phyloP scores from a whole-genome alignment of 2,888 invertebrate genomes.

The Parapristionchus giblindavisi region DNA sequence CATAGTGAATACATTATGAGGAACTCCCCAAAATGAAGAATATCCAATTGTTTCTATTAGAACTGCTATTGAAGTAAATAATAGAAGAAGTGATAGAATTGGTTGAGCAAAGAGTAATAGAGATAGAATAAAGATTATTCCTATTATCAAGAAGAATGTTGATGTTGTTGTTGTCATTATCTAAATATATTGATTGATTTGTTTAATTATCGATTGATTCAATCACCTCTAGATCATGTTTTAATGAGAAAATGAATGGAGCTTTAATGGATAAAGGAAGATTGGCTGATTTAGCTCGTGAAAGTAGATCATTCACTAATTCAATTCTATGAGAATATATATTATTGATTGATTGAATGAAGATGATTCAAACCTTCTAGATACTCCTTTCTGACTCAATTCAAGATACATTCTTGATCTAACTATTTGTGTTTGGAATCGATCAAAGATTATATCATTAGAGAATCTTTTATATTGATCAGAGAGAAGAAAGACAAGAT shows the following conservation, averaged over 20 bases:
- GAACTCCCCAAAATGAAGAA: conserved; percentile 57
- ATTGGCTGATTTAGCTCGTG: conserved; percentile 50
- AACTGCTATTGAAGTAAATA: conserved; percentile 48
- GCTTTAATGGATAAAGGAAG: conserved; percentile 62
- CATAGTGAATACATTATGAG: conserved; percentile 64
- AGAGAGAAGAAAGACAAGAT: conserved; percentile 64
- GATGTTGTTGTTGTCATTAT: conserved; percentile 48
- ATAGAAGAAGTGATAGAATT: conserved; percentile 50
- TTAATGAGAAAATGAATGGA: conserved; percentile 63
- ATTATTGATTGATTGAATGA: conserved; percentile 3
- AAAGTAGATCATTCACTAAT: conserved; percentile 47
- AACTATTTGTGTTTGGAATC: conserved; percentile 60
- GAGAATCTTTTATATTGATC: conserved; percentile 61
- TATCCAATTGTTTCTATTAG: conserved; percentile 57
- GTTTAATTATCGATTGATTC: background rate
- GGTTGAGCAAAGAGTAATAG: conserved; percentile 59
- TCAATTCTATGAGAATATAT: too few relatives aligned
- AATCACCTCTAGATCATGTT: conserved; percentile 65
- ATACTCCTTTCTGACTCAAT: conserved; percentile 61
- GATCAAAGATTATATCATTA: conserved; percentile 62
- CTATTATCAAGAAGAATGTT: conserved; percentile 50
- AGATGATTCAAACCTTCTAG: conserved; percentile 48
- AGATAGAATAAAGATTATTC: conserved; percentile 48
- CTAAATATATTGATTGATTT: conserved; percentile 38
- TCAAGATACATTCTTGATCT: conserved; percentile 67